Percentiles rank a stretch among this genome's conserved stretches.
Conservation (phyloP, 2,113 vertebrate genomes). For the Acrocephalus arundinaceus region DNA sequence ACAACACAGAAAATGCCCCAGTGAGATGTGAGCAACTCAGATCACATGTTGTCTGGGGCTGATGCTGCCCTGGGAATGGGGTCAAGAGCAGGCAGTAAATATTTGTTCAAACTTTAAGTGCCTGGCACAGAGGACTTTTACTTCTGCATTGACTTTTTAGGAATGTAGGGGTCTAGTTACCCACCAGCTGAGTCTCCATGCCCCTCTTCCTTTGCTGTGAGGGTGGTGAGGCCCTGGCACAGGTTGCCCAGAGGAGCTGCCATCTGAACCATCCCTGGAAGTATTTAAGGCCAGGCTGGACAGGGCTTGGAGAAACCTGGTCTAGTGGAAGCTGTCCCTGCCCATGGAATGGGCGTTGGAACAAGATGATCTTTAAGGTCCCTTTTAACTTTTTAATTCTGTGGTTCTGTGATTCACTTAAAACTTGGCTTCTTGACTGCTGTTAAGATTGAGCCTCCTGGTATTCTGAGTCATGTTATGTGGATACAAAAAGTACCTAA, state of each 20-base stretch:
- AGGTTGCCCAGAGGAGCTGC: background rate
- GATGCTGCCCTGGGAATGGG: background rate
- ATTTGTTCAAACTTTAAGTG: background rate
- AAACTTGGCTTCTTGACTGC: background rate
- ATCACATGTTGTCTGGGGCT: background rate
- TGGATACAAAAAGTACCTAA: background rate
- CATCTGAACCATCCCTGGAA: background rate
- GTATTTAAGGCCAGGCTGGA: background rate
- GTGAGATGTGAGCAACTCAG: background rate
- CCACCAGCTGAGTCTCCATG: background rate
- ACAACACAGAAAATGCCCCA: background rate
- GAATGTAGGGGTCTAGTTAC: background rate
- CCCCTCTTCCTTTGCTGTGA: background rate
- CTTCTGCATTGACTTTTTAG: background rate
- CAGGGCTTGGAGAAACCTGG: background rate
- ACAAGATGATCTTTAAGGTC: background rate
- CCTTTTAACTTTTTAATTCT: background rate
- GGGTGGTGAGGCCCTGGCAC: background rate
- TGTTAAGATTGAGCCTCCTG: background rate
- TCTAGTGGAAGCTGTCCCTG: background rate
- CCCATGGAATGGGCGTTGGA: rapidly evolving
- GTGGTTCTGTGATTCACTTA: background rate
- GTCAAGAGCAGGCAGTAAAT: background rate
- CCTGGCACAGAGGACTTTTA: background rate
- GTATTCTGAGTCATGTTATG: background rate